These are phyloP conservation scores for Conger conger DNA, from an alignment of 2,113 vertebrate species.

Conservation along the genomic window DNA sequence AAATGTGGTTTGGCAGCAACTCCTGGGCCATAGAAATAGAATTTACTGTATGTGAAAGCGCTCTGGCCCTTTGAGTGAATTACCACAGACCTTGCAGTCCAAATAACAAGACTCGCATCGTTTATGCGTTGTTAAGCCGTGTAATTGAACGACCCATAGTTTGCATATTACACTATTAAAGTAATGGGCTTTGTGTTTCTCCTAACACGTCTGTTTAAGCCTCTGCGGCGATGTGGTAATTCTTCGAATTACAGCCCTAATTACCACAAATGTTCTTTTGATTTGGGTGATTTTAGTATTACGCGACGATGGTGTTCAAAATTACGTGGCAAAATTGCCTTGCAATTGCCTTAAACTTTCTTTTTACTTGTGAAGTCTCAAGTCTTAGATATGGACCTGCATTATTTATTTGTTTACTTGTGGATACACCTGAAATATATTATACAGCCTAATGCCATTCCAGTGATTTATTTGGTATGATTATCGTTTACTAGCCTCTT, in stretches of 20 bases:
- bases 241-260: slow-evolving; percentile 97
- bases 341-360: slow-evolving; percentile 68
- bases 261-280: slow-evolving; percentile 99
- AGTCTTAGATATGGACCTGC: neutral
- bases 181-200: slow-evolving; percentile 99
- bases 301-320: slow-evolving; percentile 72
- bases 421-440: slow-evolving; percentile 14
- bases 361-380: slow-evolving; percentile 53
- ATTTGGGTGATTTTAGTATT: slow-evolving; percentile 94
- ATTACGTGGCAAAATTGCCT: slow-evolving; percentile 70
- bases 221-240: slow-evolving; percentile 92
- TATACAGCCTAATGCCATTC: slow-evolving; percentile 10
- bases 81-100: slow-evolving; percentile 82
- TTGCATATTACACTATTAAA: slow-evolving; percentile 99
- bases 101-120: slow-evolving; percentile 96
- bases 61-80: slow-evolving; percentile 85
- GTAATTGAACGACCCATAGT: slow-evolving; percentile 99
- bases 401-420: neutral
- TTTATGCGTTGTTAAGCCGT: slow-evolving; percentile 99
- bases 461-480: neutral
- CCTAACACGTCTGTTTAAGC: slow-evolving; percentile 96
- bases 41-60: slow-evolving; percentile 79
- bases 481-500: neutral
- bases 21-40: slow-evolving; percentile 78
- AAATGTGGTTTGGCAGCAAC: slow-evolving; percentile 91